These are phyloP conservation scores for Tanytarsus gracilentus DNA, from an alignment of 2,888 invertebrate genomes.

Conservation along the genomic window DNA sequence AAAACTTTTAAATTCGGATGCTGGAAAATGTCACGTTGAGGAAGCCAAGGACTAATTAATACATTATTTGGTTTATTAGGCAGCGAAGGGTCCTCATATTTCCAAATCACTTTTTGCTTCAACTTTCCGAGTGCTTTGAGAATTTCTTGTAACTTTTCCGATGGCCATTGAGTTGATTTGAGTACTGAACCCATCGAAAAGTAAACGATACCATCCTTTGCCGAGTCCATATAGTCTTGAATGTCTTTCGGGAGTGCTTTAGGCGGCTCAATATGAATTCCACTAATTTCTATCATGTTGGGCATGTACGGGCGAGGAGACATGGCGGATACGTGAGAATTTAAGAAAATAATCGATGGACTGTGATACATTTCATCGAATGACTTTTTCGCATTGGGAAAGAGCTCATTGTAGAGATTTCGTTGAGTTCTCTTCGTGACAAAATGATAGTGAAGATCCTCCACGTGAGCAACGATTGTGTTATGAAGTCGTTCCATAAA, in stretches of 20 bases:
- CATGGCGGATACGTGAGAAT: background rate
- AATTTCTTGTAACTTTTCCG: background rate
- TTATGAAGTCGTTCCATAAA: conserved; percentile 33
- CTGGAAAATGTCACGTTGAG: conserved; percentile 40
- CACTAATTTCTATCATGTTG: background rate
- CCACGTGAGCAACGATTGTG: conserved; percentile 29
- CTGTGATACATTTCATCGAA: background rate
- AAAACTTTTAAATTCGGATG: conserved; percentile 45
- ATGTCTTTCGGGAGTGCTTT: background rate
- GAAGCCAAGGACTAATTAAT: conserved; percentile 39
- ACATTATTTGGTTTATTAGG: conserved; percentile 34
- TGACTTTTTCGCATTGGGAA: conserved; percentile 9
- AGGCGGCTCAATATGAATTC: background rate
- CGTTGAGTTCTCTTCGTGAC: conserved; percentile 9
- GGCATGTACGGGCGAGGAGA: background rate
- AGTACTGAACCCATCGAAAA: conserved; percentile 19
- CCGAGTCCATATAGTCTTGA: background rate
- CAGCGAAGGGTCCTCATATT: conserved; percentile 30
- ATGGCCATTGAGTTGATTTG: background rate
- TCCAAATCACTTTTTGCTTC: conserved; percentile 31
- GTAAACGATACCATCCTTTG: background rate
- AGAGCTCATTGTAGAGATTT: conserved; percentile 15
- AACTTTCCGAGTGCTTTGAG: background rate
- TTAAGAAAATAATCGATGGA: background rate
- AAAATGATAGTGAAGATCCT: conserved; percentile 27